Base-by-base conservation (phyloP, 2,797 vertebrate genomes). In the Pangasius sanitwongsei region DNA sequence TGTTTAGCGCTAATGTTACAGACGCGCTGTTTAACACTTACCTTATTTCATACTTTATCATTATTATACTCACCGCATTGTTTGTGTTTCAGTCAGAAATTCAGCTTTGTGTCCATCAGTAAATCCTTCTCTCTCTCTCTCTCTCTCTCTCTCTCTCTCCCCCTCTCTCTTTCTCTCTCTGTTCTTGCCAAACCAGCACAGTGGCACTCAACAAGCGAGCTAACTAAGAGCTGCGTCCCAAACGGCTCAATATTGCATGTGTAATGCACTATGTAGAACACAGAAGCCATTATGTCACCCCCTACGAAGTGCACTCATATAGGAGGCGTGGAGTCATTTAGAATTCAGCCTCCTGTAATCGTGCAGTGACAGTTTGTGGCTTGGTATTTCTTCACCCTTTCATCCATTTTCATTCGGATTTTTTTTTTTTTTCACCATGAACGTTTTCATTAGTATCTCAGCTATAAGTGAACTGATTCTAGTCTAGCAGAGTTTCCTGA, bases 21-120 rank as follows among this genome's bases (percentile, higher is more conserved):
- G 16, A 74, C 70, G 37, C n/a, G 31, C 15, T 37, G 67, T 37
- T 37, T 41, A 72, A 72, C 50, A 80, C 53, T 34, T 34, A 20
- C 50, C 53, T 34, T 34, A 34, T 31, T 57, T 34, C 8, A 57
- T 81, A 12, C 18, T 37, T 12, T 37, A 31, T 18, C 6, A 61
- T n/a, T 23, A 2, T 31, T 65, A 12, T 4, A 69, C 72, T 78
- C 37, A 88, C 87, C 87, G 37, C 72, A 89, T 78, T 16, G 48
- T 69, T 7, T n/a, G 18, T n/a, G 23, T 55, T 80, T 83, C 25
- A 53, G 12, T 2, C 55, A 63, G 28, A 50, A 31, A 86, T 31
- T 55, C 28, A 8, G 2, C 16, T 86, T n/a, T 4, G 28, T 44
- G 31, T 37, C 69, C 85, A 85, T 70, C 83, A 9, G 9, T 20